Evolutionary conservation across 2,113 vertebrate genomes (phyloP).

Genomic region (Columba livia): DNA sequence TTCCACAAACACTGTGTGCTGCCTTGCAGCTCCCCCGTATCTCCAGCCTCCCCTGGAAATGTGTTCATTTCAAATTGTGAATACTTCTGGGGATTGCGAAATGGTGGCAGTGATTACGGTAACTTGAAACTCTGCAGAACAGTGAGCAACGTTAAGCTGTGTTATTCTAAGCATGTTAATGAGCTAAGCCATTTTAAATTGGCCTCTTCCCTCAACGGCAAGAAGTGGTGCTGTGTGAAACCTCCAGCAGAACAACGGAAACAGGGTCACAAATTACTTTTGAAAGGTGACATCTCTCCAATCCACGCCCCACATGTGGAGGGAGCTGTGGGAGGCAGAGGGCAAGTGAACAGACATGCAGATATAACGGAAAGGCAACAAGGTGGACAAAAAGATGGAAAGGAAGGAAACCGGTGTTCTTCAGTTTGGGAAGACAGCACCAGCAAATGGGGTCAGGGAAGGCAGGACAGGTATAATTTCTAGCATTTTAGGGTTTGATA

Average conservation of each 20-base stretch:
- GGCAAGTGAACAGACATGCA: not conserved
- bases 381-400: not conserved
- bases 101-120: not conserved
- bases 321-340: not conserved
- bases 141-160: not conserved
- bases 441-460: not conserved
- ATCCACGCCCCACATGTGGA: fast-evolving
- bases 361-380: not conserved
- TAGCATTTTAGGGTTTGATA: not conserved
- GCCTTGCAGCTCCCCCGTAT: fast-evolving
- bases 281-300: not conserved
- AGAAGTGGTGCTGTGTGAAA: not conserved
- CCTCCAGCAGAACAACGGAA: not conserved
- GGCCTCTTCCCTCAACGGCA: not conserved
- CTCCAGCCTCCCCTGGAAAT: not conserved
- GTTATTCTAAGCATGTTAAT: not conserved
- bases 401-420: not conserved
- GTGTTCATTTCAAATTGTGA: not conserved
- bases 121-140: not conserved
- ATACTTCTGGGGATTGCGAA: not conserved
- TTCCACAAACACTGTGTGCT: not conserved
- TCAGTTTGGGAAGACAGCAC: not conserved
- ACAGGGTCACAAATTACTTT: not conserved
- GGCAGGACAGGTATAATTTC: not conserved
- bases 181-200: not conserved